Conservation (phyloP, 2,113 vertebrate genomes). For the Crypturellus undulatus region DNA sequence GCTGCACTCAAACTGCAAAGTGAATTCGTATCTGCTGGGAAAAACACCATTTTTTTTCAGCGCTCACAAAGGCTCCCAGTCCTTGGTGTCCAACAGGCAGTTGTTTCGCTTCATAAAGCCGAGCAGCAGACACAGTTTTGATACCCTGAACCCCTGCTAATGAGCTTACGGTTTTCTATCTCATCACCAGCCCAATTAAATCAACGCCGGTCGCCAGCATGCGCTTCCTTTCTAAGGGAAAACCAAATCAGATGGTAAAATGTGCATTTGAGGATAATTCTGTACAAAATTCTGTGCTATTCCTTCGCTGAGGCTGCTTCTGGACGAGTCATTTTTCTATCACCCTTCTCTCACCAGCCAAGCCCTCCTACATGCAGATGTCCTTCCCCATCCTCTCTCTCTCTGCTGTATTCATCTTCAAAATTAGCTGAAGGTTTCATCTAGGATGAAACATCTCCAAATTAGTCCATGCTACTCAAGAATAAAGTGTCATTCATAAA, state of each 20-base stretch:
- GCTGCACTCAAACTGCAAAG: no score
- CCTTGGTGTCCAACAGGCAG: neutral
- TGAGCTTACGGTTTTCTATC: neutral
- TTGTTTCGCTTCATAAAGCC: neutral
- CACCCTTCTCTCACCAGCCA: neutral
- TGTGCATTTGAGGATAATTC: fast-evolving
- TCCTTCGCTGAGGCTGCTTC: neutral
- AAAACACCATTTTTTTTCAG: fast-evolving
- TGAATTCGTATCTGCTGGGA: neutral
- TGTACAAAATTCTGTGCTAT: neutral
- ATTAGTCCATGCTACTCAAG: neutral
- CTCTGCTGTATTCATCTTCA: neutral
- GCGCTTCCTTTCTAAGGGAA: neutral
- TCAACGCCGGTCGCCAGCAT: neutral
- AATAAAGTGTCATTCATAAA: neutral
- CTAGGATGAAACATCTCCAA: neutral
- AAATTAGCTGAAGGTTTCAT: neutral
- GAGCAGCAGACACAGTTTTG: neutral
- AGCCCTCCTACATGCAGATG: neutral
- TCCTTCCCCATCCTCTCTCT: neutral
- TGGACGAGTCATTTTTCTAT: neutral
- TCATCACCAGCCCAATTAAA: neutral
- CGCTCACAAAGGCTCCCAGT: neutral
- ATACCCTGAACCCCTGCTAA: neutral
- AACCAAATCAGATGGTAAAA: neutral